A percentile compares a stretch with the other conserved stretches of the same genome.
Evolutionary conservation across 1,140 invertebrate species (phyloP).

Genomic region (Nephila pilipes): DNA sequence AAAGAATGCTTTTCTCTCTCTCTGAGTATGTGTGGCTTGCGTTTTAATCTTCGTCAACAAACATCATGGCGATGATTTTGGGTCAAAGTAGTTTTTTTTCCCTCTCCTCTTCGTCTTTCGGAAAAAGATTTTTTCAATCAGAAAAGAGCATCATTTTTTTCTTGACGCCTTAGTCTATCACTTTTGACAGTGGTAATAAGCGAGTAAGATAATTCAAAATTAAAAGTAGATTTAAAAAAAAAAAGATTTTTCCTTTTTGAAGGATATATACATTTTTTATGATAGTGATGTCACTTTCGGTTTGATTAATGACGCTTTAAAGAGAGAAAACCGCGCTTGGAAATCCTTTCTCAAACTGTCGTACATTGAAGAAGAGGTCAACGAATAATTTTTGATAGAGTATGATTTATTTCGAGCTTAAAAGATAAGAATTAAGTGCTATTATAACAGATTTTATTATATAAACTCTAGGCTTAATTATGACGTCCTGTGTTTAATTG

Average conservation of each 20-base stretch:
- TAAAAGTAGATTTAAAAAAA: background rate
- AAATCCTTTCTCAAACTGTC: too few relatives aligned
- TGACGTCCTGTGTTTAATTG: too few relatives aligned
- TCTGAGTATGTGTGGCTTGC: background rate
- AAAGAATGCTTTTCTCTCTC: background rate
- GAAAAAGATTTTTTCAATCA: too few relatives aligned
- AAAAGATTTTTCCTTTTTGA: background rate
- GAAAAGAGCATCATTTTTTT: background rate
- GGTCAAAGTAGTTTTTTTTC: background rate
- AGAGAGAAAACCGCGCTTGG: too few relatives aligned
- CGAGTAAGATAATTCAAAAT: background rate
- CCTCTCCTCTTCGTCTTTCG: background rate
- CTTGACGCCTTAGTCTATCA: background rate
- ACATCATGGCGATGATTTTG: background rate
- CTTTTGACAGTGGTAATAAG: background rate
- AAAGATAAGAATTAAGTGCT: too few relatives aligned
- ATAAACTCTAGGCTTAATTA: too few relatives aligned
- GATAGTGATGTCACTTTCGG: background rate
- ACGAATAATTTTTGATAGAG: too few relatives aligned
- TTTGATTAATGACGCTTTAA: background rate
- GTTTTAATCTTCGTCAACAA: constrained; percentile 14
- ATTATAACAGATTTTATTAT: too few relatives aligned
- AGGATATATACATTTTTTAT: background rate
- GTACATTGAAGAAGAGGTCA: too few relatives aligned
- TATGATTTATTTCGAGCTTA: too few relatives aligned